Percentiles rank a stretch among this genome's conserved stretches.
These are phyloP conservation scores for Brachypterus glaber DNA, from an alignment of 2,888 invertebrate species.

Conservation along the genomic window DNA sequence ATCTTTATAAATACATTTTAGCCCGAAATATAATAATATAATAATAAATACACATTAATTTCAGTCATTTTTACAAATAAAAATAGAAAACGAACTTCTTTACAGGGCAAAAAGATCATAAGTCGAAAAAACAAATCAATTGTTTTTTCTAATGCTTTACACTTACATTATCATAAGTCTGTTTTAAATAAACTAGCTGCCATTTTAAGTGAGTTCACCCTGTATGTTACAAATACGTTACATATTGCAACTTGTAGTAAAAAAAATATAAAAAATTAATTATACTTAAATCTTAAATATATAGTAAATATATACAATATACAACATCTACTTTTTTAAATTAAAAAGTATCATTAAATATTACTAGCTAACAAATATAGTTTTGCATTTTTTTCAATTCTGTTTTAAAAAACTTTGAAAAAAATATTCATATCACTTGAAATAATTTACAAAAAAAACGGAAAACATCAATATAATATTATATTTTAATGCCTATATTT, in stretches of 20 bases:
- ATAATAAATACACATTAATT: conserved; percentile 21
- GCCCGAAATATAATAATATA: conserved; percentile 21
- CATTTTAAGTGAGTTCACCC: conserved; percentile 27
- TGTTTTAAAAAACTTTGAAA: background rate
- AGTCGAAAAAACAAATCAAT: too few relatives aligned
- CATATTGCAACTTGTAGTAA: too few relatives aligned
- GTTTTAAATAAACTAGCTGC: conserved; percentile 21
- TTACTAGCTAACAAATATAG: conserved; percentile 23
- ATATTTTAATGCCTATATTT: too few relatives aligned
- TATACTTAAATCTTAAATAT: conserved; percentile 29
- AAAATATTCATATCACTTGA: conserved; percentile 2
- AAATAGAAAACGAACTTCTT: conserved; percentile 25
- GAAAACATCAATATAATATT: too few relatives aligned
- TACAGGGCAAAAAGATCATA: background rate
- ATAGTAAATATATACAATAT: too few relatives aligned
- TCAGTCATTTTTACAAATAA: conserved; percentile 29
- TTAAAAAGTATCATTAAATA: too few relatives aligned
- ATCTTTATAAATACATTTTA: too few relatives aligned
- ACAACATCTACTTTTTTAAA: too few relatives aligned
- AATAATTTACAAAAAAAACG: too few relatives aligned
- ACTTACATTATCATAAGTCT: conserved; percentile 8
- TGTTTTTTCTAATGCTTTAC: background rate
- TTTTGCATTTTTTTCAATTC: conserved; percentile 4
- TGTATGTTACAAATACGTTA: conserved; percentile 32
- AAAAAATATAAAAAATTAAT: conserved; percentile 32